Evolutionary conservation across 2,888 invertebrate genomes (phyloP).

Genomic region (Scelioninae gen. 2): DNA sequence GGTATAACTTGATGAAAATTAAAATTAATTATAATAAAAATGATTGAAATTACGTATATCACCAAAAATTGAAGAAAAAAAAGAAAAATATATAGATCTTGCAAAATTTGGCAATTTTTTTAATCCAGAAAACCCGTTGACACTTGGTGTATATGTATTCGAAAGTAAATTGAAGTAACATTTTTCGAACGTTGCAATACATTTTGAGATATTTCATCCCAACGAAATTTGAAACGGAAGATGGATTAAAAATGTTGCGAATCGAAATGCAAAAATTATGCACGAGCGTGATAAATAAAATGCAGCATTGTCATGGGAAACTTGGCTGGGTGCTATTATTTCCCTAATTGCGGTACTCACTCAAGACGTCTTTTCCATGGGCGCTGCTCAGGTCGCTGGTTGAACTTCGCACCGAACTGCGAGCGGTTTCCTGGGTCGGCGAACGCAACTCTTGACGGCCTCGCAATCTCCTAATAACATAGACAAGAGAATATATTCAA

Average conservation of each 20-base stretch:
- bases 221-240: not conserved
- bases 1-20: no score
- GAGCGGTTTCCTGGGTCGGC: slow-evolving; percentile 73
- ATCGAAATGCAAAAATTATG: slow-evolving; percentile 36
- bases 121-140: no score
- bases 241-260: not conserved
- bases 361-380: slow-evolving; percentile 69
- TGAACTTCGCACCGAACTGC: slow-evolving; percentile 74
- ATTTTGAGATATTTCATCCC: no score
- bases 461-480: slow-evolving; percentile 67
- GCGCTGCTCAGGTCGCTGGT: slow-evolving; percentile 73
- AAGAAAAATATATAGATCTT: no score
- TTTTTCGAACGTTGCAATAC: no score
- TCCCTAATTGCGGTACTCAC: slow-evolving; percentile 66
- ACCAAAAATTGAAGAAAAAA: no score
- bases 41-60: no score
- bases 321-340: slow-evolving; percentile 39
- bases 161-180: no score
- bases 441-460: slow-evolving; percentile 71
- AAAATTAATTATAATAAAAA: no score
- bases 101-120: no score
- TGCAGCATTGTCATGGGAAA: slow-evolving; percentile 36
- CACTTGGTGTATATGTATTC: no score
- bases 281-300: slow-evolving; percentile 14
- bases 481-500: slow-evolving; percentile 46